Evolutionary conservation across 2,888 invertebrate species (phyloP), one percentile per base, ranked within the genome.

Genomic region (Calliopum simillimum): DNA sequence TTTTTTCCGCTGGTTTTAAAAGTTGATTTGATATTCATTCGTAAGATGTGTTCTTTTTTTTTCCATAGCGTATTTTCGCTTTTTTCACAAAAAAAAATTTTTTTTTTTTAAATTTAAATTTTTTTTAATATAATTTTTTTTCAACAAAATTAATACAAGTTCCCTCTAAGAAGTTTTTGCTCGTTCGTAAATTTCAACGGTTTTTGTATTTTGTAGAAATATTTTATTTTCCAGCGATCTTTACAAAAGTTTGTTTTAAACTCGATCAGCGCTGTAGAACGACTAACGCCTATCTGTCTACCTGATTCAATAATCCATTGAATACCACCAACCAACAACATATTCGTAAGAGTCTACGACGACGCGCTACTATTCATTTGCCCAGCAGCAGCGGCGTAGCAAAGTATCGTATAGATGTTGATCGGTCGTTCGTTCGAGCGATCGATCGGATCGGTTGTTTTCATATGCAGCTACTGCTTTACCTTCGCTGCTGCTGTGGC

Each of bases 251-350:
- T 82, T 80, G 84, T 81, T 84, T 84, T 82, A 80, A 85, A 84
- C 86, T 85, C 86, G 86, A 86, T 83, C 86, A 85, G 83, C 82
- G 86, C 85, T 83, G 84, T 82, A 80, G 85, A 85, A 85, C 85
- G 85, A 86, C 86, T 86, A 86, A 85, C 85, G 85, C 86, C 86
- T 86, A 80, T 81, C 84, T 85, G 85, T 86, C 85, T 86, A 85
- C 85, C 86, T 85, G 83, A 82, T 84, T 84, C 86, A 82, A 80
- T 79, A 79, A 79, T 78, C 79, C 78, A 74, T 76, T 76, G 76
- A 76, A 75, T 74, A 58, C 44, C 51, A 33, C 64, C 63, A 59
- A 68, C 23, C 72, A 63, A 66, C 63, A 25, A 49, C 68, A n/a
- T n/a, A 33, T 33, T 33, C 33, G 33, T 33, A 33, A 33, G 33